Evolutionary conservation across 2,113 vertebrate genomes (phyloP).

Genomic region (Nycticryphes semicollaris): DNA sequence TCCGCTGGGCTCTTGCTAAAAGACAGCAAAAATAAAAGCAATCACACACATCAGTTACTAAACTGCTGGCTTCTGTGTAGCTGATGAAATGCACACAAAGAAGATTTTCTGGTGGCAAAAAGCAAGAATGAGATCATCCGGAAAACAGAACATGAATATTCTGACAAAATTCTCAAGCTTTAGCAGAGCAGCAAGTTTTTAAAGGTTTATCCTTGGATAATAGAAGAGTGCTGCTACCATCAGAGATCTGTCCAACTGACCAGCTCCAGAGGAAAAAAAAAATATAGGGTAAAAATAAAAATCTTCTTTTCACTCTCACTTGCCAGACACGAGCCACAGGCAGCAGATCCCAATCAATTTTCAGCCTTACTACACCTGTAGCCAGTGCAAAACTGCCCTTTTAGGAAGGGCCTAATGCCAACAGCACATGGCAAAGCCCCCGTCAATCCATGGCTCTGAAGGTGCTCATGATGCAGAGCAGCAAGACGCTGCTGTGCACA

Average conservation of each 20-base stretch:
- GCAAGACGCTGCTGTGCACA: background rate
- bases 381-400: background rate
- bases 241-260: background rate
- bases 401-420: background rate
- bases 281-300: no score
- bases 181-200: background rate
- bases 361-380: background rate
- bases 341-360: background rate
- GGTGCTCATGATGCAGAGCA: background rate
- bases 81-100: background rate
- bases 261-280: background rate
- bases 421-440: background rate
- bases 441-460: background rate
- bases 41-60: background rate
- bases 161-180: conserved; percentile 3
- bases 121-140: conserved; percentile 31
- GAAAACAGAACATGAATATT: conserved; percentile 4
- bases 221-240: background rate
- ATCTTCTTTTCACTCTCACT: background rate
- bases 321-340: background rate
- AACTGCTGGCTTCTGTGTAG: background rate
- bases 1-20: background rate
- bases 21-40: background rate
- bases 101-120: conserved; percentile 5
- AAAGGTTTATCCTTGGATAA: background rate